These are phyloP conservation scores for Clepsis dumicolana DNA, from an alignment of 2,888 invertebrate species.

Conservation along the genomic window DNA sequence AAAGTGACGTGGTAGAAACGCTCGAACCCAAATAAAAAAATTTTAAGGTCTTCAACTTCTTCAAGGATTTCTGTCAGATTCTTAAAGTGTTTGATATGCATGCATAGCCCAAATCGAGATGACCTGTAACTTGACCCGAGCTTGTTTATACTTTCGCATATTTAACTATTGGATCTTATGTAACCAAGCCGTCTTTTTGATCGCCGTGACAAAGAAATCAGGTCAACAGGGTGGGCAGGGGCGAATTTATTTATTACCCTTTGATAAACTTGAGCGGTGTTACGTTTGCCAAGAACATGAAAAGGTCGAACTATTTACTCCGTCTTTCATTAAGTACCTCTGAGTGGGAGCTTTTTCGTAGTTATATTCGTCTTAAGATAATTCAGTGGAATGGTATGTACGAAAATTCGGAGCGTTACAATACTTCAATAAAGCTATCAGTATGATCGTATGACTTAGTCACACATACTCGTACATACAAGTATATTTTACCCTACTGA, in stretches of 20 bases:
- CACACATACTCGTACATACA: too few relatives aligned
- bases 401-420: too few relatives aligned
- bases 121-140: not conserved
- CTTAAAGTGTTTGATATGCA: not conserved
- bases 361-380: not conserved
- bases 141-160: not conserved
- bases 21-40: too few relatives aligned
- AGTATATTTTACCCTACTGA: too few relatives aligned
- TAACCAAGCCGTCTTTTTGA: constrained; percentile 9
- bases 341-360: constrained; percentile 18
- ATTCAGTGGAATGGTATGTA: not conserved
- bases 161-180: constrained; percentile 8
- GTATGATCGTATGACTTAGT: too few relatives aligned
- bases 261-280: constrained; percentile 28
- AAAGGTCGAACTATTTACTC: constrained; percentile 35
- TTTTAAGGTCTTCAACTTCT: too few relatives aligned
- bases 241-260: constrained; percentile 31
- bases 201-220: constrained; percentile 11
- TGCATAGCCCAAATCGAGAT: not conserved
- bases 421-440: too few relatives aligned
- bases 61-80: too few relatives aligned
- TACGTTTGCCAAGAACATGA: constrained; percentile 32
- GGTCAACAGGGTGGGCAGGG: constrained; percentile 16
- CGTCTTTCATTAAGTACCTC: constrained; percentile 19
- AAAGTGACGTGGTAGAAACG: too few relatives aligned